These are phyloP conservation scores for Conus ventricosus DNA, from an alignment of 1,140 invertebrate genomes.

Conservation along the genomic window DNA sequence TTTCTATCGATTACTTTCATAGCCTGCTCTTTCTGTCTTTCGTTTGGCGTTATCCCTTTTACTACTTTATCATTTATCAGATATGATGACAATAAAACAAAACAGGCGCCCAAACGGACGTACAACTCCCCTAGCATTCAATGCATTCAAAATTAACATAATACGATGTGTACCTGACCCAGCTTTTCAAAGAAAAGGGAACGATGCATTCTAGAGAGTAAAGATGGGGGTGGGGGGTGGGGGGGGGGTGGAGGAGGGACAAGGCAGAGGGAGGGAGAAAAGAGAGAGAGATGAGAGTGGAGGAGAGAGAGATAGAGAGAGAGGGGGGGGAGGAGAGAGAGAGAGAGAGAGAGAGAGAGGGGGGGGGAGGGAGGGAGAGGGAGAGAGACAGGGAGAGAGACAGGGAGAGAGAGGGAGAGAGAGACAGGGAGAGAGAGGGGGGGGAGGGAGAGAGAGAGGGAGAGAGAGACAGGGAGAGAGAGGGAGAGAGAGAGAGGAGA, in stretches of 20 bases:
- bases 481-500: not conserved
- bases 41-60: too few species aligned
- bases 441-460: not conserved
- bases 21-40: too few species aligned
- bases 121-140: too few species aligned
- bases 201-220: too few species aligned
- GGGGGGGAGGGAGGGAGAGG: not conserved
- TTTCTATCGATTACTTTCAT: too few species aligned
- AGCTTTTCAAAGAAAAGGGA: too few species aligned
- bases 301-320: not conserved
- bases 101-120: too few species aligned
- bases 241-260: not conserved
- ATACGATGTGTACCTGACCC: too few species aligned
- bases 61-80: too few species aligned
- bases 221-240: not conserved
- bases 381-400: not conserved
- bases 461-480: slow-evolving; percentile 1
- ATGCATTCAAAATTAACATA: too few species aligned
- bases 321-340: not conserved
- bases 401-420: not conserved
- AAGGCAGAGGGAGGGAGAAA: not conserved
- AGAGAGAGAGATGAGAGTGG: not conserved
- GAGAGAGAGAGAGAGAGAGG: not conserved
- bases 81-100: too few species aligned
- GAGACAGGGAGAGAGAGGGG: not conserved